Evolutionary conservation across 2,113 vertebrate species (phyloP).

Genomic region (Gadus chalcogrammus): DNA sequence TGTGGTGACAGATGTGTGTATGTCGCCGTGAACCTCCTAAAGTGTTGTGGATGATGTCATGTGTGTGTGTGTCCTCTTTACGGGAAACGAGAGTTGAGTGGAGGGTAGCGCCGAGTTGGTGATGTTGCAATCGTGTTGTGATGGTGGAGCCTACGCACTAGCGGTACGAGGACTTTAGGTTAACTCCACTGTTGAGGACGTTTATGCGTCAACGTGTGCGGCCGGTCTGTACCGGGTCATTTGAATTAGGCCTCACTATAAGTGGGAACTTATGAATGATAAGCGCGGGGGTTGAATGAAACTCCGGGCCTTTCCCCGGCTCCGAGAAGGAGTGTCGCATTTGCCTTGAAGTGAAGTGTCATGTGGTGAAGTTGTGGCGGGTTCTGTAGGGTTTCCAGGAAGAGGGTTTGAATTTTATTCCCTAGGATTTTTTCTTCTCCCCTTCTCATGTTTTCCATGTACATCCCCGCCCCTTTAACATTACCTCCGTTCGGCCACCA

Average conservation of each 20-base stretch:
- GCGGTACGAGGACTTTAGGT: too few relatives aligned
- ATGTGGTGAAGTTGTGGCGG: conserved; percentile 79
- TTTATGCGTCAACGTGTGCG: background rate
- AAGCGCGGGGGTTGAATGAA: conserved; percentile 18
- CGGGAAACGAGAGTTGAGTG: conserved; percentile 54
- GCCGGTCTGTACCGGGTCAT: too few relatives aligned
- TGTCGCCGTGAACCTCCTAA: conserved; percentile 15
- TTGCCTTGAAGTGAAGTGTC: conserved; percentile 66
- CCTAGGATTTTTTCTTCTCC: conserved; percentile 42
- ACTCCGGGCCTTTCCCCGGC: conserved; percentile 19
- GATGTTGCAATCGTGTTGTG: conserved; percentile 62
- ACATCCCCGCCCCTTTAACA: conserved; percentile 40
- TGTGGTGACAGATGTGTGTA: background rate
- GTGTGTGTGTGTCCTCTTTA: conserved; percentile 18
- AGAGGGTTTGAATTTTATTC: conserved; percentile 75
- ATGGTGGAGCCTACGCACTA: too few relatives aligned
- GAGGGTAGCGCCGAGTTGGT: conserved; percentile 45
- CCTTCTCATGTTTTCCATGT: conserved; percentile 32
- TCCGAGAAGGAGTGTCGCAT: conserved; percentile 52
- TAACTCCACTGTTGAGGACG: too few relatives aligned
- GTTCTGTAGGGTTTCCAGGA: conserved; percentile 75
- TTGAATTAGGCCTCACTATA: background rate
- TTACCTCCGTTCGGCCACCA: background rate
- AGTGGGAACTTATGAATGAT: too few relatives aligned
- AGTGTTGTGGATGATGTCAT: conserved; percentile 62